Evolutionary conservation across 2,888 invertebrate species (phyloP).

Genomic region (Taenaris catops): DNA sequence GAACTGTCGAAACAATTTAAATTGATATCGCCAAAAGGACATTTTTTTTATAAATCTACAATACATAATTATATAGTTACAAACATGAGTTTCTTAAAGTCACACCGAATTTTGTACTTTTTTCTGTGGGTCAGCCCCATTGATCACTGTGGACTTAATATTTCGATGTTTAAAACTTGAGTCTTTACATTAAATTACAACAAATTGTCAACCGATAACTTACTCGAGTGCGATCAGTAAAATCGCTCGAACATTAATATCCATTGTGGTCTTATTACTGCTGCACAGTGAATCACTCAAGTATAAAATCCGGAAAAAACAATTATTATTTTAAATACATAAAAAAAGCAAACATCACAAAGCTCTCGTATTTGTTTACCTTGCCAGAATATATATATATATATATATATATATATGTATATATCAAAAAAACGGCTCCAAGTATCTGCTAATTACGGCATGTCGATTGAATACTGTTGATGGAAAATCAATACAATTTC

Average conservation of each 20-base stretch:
- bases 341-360: constrained; percentile 31
- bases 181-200: constrained; percentile 71
- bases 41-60: constrained; percentile 41
- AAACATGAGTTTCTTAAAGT: constrained; percentile 67
- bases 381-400: constrained; percentile 55
- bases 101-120: constrained; percentile 80
- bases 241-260: constrained; percentile 50
- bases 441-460: constrained; percentile 75
- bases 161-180: constrained; percentile 76
- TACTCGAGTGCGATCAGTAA: constrained; percentile 42
- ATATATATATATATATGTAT: no score
- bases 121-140: constrained; percentile 65
- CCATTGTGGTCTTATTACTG: constrained; percentile 72
- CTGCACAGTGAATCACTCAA: constrained; percentile 70
- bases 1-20: constrained; percentile 57
- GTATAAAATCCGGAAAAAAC: constrained; percentile 68
- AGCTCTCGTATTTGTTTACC: constrained; percentile 40
- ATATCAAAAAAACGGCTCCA: constrained; percentile 68
- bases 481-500: constrained; percentile 73
- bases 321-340: constrained; percentile 28
- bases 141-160: constrained; percentile 74
- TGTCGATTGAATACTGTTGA: constrained; percentile 70
- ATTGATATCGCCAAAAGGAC: constrained; percentile 61
- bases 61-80: constrained; percentile 70
- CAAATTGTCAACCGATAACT: constrained; percentile 71